Evolutionary conservation across 2,888 invertebrate species (phyloP).

Genomic region (Drosophila buzzatii): DNA sequence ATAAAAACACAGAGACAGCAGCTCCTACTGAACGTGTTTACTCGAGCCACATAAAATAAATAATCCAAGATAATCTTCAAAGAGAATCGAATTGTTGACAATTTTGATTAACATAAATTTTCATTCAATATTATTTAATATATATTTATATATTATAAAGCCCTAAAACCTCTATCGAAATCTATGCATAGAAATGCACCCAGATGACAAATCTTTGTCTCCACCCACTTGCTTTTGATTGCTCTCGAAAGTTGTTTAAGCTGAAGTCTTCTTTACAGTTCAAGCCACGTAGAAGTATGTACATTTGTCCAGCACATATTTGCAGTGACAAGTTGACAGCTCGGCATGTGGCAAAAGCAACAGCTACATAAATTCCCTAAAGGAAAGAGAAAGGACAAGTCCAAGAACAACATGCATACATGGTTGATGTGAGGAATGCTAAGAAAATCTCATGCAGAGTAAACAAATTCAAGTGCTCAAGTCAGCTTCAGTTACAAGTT

Average conservation of each 20-base stretch:
- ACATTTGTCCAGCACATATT: conserved; percentile 31
- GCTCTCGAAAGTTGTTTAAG: background rate
- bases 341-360: conserved; percentile 26
- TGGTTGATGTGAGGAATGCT: background rate
- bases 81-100: background rate
- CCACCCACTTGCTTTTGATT: background rate
- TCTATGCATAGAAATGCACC: background rate
- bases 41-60: background rate
- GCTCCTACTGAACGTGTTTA: no score
- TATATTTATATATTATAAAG: background rate
- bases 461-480: background rate
- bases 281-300: conserved; percentile 15
- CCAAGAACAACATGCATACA: conserved; percentile 1
- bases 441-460: conserved; percentile 1
- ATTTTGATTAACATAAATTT: background rate
- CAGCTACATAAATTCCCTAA: conserved; percentile 5
- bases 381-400: background rate
- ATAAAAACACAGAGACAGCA: no score
- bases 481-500: background rate
- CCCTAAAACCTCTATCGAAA: background rate
- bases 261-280: conserved; percentile 6
- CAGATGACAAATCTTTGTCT: background rate
- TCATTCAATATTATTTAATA: background rate
- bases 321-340: conserved; percentile 37
- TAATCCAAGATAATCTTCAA: background rate